These are phyloP conservation scores for Triplophysa bombifrons DNA, from an alignment of 2,797 vertebrate species.

Conservation along the genomic window DNA sequence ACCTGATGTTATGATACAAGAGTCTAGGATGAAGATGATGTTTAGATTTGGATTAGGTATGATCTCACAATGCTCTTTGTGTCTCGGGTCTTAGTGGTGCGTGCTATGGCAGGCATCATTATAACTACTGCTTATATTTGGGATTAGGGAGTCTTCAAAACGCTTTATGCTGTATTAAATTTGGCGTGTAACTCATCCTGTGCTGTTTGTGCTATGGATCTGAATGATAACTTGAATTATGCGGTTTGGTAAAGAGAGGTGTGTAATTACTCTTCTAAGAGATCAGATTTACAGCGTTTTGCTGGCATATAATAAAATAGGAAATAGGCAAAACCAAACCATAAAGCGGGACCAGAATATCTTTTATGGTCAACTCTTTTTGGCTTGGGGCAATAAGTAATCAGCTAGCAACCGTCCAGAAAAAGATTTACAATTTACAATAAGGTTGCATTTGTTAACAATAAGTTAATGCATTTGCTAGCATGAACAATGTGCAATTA, in stretches of 20 bases:
- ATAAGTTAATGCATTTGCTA: no score
- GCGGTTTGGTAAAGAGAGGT: neutral
- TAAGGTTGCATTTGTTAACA: no score
- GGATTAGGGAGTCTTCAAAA: neutral
- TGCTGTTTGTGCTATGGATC: neutral
- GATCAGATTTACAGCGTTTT: neutral
- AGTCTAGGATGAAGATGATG: slow-evolving; percentile 36
- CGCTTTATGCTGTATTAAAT: neutral
- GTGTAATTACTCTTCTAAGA: neutral
- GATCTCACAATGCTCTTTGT: slow-evolving; percentile 18
- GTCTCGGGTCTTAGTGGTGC: neutral
- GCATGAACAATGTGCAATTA: no score
- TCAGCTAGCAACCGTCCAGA: neutral
- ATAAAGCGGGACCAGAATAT: neutral
- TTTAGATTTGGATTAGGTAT: slow-evolving; percentile 19
- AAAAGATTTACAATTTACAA: no score
- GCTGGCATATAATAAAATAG: neutral
- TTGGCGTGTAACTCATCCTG: neutral
- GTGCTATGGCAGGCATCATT: neutral
- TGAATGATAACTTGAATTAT: neutral
- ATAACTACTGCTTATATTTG: neutral
- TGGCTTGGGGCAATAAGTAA: neutral
- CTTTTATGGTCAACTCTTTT: neutral
- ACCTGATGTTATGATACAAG: slow-evolving; percentile 33
- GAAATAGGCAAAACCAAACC: neutral